A percentile compares a stretch with the other conserved stretches of the same genome.
Conservation (phyloP, 2,797 vertebrate genomes). For the Tachyglossus aculeatus region DNA sequence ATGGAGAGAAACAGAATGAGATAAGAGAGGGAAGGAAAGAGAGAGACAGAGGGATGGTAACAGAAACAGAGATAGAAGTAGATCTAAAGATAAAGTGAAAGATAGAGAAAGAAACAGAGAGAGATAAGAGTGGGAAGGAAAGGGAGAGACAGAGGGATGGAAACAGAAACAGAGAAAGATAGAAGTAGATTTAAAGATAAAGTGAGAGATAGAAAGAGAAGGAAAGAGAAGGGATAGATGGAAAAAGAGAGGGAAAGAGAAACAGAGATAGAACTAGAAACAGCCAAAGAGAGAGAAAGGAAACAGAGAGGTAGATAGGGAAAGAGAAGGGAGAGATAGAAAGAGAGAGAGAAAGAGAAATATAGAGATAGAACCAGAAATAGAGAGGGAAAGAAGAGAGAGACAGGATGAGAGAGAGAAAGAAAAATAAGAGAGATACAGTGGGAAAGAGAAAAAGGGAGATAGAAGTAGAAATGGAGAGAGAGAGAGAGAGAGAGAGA, state of each 20-base stretch:
- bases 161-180: not conserved
- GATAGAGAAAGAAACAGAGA: not conserved
- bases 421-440: not conserved
- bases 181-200: too few species aligned
- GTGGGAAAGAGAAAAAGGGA: too few species aligned
- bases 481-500: too few species aligned
- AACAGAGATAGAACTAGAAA: too few species aligned
- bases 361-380: not conserved
- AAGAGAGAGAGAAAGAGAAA: not conserved
- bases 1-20: not conserved
- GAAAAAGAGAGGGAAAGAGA: not conserved
- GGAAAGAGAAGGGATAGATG: not conserved
- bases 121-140: not conserved
- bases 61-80: too few species aligned
- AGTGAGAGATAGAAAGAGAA: too few species aligned
- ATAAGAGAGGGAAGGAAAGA: not conserved
- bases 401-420: not conserved
- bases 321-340: too few species aligned
- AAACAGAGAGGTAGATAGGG: too few species aligned
- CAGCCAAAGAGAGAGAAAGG: too few species aligned
- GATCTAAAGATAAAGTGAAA: not conserved
- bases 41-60: not conserved
- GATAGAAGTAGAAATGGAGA: not conserved
- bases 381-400: too few species aligned
- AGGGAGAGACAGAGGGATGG: not conserved